Evolutionary conservation across 2,797 vertebrate genomes (phyloP).

Genomic region (Xiphorhynchus erythropygius): DNA sequence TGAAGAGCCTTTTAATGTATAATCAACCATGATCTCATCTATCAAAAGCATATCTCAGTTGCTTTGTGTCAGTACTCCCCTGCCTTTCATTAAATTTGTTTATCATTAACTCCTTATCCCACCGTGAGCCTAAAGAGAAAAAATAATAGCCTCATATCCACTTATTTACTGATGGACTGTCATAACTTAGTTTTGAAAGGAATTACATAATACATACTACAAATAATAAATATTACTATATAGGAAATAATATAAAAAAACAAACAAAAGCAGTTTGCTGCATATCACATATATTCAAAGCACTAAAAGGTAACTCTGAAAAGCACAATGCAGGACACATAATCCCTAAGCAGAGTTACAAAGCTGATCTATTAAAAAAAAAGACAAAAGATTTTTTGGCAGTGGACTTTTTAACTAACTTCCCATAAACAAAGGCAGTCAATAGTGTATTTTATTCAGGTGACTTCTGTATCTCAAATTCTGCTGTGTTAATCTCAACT

Average conservation of each 20-base stretch:
- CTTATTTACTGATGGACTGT: constrained; percentile 47
- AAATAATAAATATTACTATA: not conserved
- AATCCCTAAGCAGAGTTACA: not conserved
- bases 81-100: not conserved
- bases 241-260: constrained; percentile 44
- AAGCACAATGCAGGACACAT: not conserved
- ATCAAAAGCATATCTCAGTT: not conserved
- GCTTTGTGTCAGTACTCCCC: not conserved
- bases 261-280: constrained; percentile 36
- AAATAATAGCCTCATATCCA: not conserved
- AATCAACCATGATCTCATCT: not conserved
- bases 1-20: not conserved
- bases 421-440: not conserved
- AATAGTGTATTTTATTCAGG: not conserved
- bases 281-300: not conserved
- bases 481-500: not conserved
- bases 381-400: not conserved
- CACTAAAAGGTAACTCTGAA: constrained; percentile 6
- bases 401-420: not conserved
- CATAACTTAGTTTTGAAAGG: constrained; percentile 55
- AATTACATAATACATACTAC: not conserved
- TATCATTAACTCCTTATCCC: constrained; percentile 18
- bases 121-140: not conserved
- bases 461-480: not conserved
- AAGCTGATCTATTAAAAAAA: not conserved